Percentiles rank a stretch among this genome's conserved stretches.
These are phyloP conservation scores for Drosophila histrio DNA, from an alignment of 2,888 invertebrate species.

Conservation along the genomic window DNA sequence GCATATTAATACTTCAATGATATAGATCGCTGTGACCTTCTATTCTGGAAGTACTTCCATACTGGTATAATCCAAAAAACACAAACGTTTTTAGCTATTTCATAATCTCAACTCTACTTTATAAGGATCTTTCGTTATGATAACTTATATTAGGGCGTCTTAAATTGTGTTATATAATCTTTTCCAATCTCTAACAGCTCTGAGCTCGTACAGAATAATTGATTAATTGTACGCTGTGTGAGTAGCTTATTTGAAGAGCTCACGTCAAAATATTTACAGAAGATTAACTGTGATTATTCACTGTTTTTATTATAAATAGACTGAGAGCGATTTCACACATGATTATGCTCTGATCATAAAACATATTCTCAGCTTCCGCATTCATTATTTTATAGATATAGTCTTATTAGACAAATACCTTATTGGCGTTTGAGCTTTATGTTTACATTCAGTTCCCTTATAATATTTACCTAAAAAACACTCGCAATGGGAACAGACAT, in stretches of 20 bases:
- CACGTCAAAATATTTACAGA: slow-evolving; percentile 38
- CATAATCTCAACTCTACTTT: no score
- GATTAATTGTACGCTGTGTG: neutral
- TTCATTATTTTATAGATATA: neutral
- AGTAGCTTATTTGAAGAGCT: neutral
- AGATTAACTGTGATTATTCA: neutral
- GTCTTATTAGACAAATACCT: neutral
- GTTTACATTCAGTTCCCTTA: slow-evolving; percentile 27
- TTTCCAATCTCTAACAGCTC: neutral
- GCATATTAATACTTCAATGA: no score
- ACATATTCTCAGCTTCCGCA: slow-evolving; percentile 18
- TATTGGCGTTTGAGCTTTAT: slow-evolving; percentile 8
- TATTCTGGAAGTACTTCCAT: no score
- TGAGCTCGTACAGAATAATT: neutral
- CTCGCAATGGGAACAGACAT: slow-evolving; percentile 4
- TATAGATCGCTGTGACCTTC: no score
- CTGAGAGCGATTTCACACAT: neutral
- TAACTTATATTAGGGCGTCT: neutral
- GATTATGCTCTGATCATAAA: slow-evolving; percentile 3
- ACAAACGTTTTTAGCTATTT: no score
- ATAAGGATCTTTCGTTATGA: neutral
- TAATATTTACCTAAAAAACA: slow-evolving; percentile 31
- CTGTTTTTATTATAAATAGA: neutral
- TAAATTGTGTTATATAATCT: neutral
- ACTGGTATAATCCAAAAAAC: no score